Conservation (phyloP, 2,888 invertebrate species). For the Sussaba pulchella region DNA sequence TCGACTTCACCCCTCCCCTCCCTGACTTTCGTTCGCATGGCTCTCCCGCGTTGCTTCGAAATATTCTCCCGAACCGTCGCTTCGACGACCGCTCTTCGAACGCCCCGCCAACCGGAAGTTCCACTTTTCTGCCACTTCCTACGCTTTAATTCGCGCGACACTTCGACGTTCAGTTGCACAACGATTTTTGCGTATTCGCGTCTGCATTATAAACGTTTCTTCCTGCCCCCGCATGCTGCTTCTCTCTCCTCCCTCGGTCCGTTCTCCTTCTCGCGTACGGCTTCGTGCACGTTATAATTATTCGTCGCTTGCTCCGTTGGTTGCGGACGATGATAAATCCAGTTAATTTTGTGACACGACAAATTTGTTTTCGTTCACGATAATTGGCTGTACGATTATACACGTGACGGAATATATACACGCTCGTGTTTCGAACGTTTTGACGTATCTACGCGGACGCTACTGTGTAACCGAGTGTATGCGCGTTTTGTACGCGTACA, state of each 20-base stretch:
- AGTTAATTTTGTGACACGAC: constrained; percentile 18
- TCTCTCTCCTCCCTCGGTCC: no score
- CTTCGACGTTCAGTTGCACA: no score
- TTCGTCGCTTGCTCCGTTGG: neutral
- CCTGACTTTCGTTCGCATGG: constrained; percentile 48
- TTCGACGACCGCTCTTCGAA: constrained; percentile 36
- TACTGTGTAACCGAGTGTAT: neutral
- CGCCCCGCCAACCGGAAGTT: constrained; percentile 50
- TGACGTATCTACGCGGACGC: neutral
- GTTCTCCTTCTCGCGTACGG: no score
- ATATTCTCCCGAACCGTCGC: constrained; percentile 47
- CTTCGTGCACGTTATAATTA: neutral
- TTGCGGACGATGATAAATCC: constrained; percentile 10
- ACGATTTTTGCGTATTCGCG: no score
- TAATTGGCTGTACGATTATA: constrained; percentile 7
- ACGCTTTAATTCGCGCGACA: constrained; percentile 32
- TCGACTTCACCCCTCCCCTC: constrained; percentile 56
- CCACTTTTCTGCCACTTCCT: constrained; percentile 58
- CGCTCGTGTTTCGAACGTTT: constrained; percentile 23
- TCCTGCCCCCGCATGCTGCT: no score
- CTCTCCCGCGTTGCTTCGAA: constrained; percentile 5
- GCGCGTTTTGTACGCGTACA: no score
- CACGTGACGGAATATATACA: constrained; percentile 23
- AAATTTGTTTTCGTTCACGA: constrained; percentile 26
- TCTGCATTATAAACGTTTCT: no score